phyloP scores from a whole-genome alignment of 2,113 vertebrate species.

The Bos javanicus region DNA sequence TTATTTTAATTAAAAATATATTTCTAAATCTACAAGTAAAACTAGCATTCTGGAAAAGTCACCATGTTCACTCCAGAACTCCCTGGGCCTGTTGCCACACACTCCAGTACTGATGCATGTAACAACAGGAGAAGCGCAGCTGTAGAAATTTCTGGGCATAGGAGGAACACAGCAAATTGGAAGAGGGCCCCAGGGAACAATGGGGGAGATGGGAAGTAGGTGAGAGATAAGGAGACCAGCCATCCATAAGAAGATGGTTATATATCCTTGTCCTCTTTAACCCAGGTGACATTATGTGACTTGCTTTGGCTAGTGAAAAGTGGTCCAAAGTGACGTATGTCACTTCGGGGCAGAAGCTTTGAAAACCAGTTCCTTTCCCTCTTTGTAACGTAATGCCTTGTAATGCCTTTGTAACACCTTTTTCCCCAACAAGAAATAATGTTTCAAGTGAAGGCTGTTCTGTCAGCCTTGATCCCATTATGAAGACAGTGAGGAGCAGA shows the following conservation, averaged over 20 bases:
- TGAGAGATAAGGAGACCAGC: not conserved
- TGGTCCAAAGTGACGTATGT: not conserved
- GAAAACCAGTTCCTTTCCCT: not conserved
- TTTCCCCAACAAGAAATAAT: not conserved
- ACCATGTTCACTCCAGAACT: not conserved
- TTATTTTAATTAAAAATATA: not conserved
- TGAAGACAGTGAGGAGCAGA: not conserved
- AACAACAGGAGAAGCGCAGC: not conserved
- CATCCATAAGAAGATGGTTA: not conserved
- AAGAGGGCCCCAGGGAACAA: not conserved
- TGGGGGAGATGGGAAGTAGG: not conserved
- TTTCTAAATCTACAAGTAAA: constrained; percentile 5
- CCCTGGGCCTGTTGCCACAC: not conserved
- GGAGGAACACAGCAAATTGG: not conserved
- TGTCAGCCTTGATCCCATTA: not conserved
- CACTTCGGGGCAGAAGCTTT: not conserved
- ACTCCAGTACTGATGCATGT: not conserved
- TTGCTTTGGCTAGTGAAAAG: not conserved
- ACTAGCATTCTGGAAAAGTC: not conserved
- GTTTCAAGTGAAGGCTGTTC: not conserved
- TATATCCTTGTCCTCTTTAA: not conserved
- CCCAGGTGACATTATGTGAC: not conserved
- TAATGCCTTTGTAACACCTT: not conserved
- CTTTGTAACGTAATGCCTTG: not conserved
- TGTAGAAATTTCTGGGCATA: not conserved